Percentiles rank a stretch among this genome's conserved stretches.
phyloP scores from a whole-genome alignment of 2,888 invertebrate genomes.

The Cryptosula pallasiana region DNA sequence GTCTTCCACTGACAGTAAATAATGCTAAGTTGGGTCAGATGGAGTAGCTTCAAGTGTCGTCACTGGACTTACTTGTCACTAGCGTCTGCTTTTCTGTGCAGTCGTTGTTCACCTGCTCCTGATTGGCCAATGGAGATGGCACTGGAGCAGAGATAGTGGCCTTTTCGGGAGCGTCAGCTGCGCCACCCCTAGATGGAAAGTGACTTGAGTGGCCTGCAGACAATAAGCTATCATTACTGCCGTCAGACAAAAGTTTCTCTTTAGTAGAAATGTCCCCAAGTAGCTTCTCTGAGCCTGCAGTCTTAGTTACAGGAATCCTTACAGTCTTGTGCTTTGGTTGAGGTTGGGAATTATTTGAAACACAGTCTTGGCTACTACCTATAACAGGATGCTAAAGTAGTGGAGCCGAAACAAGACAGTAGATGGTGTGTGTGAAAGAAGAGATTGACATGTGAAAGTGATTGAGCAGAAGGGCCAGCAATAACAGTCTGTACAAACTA shows the following conservation, averaged over 20 bases:
- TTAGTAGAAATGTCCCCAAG: neutral
- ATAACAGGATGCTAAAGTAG: no score
- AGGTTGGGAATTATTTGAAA: neutral
- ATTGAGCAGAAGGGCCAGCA: no score
- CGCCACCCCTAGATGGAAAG: neutral
- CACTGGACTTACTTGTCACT: neutral
- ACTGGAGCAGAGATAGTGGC: no score
- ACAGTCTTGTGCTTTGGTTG: neutral
- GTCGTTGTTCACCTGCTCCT: neutral
- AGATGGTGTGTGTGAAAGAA: no score
- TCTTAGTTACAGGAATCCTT: neutral
- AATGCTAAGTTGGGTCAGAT: no score
- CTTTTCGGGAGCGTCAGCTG: neutral
- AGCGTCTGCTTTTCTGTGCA: neutral
- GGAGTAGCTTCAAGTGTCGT: neutral
- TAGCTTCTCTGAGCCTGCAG: neutral
- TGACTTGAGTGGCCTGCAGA: neutral
- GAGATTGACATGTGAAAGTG: no score
- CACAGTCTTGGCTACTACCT: conserved; percentile 1
- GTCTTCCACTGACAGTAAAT: no score
- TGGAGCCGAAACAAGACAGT: no score
- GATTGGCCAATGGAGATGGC: neutral
- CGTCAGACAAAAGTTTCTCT: neutral
- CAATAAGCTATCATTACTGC: conserved; percentile 9
- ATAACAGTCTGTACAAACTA: no score